These are phyloP conservation scores for Saguinus midas DNA, from an alignment of 2,113 vertebrate genomes.

Conservation along the genomic window DNA sequence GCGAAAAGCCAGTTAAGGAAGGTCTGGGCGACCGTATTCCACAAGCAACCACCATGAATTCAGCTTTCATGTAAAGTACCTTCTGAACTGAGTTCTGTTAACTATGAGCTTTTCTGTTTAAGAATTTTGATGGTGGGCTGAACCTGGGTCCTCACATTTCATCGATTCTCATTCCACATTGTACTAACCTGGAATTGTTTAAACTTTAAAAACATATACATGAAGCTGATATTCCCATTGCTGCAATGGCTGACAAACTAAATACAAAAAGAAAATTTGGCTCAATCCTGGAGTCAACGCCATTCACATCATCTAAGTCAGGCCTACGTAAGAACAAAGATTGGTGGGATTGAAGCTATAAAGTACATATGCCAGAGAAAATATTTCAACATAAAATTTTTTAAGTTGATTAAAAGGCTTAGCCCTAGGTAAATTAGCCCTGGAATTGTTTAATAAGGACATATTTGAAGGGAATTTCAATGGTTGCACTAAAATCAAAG, in stretches of 20 bases:
- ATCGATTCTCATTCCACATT: neutral
- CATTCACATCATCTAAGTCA: neutral
- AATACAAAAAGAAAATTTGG: neutral
- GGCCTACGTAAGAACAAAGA: neutral
- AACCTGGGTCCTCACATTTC: fast-evolving
- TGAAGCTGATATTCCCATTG: neutral
- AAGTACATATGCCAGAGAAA: neutral
- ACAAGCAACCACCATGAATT: fast-evolving
- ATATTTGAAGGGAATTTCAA: neutral
- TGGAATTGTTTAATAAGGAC: neutral
- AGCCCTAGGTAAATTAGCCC: neutral
- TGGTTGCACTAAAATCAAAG: neutral
- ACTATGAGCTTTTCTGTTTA: neutral
- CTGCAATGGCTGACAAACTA: neutral
- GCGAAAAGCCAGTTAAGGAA: neutral
- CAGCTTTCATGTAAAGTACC: fast-evolving
- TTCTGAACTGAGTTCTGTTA: neutral
- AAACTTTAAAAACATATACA: neutral
- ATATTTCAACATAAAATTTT: neutral
- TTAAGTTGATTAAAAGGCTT: neutral
- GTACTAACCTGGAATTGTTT: neutral
- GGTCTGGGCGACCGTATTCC: neutral
- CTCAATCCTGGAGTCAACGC: neutral
- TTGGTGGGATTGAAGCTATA: neutral
- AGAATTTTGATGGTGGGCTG: neutral